Percentiles rank a stretch among this genome's conserved stretches.
Evolutionary conservation across 2,797 vertebrate genomes (phyloP).

Genomic region (Mallotus villosus): DNA sequence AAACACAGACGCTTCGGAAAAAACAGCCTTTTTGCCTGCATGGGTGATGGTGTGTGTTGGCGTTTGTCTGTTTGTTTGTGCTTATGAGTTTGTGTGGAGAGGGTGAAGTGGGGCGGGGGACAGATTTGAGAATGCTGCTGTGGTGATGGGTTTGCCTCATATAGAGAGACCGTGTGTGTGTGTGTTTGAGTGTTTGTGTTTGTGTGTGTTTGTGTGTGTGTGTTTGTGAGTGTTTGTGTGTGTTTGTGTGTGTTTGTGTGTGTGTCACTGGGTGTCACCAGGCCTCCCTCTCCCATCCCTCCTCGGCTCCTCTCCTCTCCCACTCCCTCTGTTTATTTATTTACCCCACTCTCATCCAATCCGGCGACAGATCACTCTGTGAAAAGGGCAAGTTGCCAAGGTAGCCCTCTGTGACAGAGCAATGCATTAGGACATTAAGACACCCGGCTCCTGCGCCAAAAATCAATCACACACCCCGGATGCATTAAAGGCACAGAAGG

Average conservation of each 20-base stretch:
- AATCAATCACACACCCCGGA: slow-evolving; percentile 74
- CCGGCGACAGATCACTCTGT: slow-evolving; percentile 72
- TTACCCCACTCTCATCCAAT: slow-evolving; percentile 76
- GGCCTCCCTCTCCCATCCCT: slow-evolving; percentile 46
- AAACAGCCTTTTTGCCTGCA: background rate
- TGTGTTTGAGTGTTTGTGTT: too few species aligned
- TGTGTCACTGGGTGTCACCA: background rate
- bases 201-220: slow-evolving; percentile 1
- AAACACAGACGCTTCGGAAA: slow-evolving; percentile 48
- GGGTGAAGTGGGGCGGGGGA: too few species aligned
- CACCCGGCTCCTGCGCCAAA: slow-evolving; percentile 64
- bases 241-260: background rate
- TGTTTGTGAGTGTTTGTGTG: background rate
- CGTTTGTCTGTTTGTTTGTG: slow-evolving; percentile 23
- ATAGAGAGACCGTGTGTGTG: background rate
- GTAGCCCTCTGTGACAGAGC: slow-evolving; percentile 75
- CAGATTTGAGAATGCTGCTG: background rate
- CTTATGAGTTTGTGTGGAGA: slow-evolving; percentile 17
- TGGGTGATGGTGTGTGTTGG: slow-evolving; percentile 9
- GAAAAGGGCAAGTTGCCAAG: slow-evolving; percentile 79
- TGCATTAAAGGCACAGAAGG: slow-evolving; percentile 71
- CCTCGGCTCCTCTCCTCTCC: slow-evolving; percentile 41
- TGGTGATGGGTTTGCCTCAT: background rate
- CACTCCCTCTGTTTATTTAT: slow-evolving; percentile 72
- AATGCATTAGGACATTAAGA: slow-evolving; percentile 82